Evolutionary conservation across 1,140 invertebrate genomes (phyloP).

Genomic region (Ganaspis sp.): DNA sequence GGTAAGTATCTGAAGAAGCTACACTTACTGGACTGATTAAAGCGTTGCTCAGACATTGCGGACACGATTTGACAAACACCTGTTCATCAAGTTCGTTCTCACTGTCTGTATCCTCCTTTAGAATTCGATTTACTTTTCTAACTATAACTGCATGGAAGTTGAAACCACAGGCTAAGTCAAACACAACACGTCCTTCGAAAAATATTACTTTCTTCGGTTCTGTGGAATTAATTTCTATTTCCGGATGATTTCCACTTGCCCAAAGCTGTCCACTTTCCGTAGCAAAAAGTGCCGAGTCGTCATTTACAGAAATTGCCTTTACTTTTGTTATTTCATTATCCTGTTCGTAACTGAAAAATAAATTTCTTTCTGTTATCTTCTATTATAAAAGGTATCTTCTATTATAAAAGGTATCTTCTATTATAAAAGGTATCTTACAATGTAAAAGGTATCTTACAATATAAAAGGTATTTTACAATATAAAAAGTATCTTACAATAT

Average conservation of each 20-base stretch:
- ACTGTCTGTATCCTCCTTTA: slow-evolving; percentile 79
- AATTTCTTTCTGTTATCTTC: too few species aligned
- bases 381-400: too few species aligned
- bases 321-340: slow-evolving; percentile 80
- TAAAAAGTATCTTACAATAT: too few species aligned
- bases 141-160: slow-evolving; percentile 83
- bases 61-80: slow-evolving; percentile 81
- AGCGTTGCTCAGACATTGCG: slow-evolving; percentile 77
- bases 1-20: slow-evolving; percentile 75
- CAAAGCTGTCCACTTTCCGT: slow-evolving; percentile 84
- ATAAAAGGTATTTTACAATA: too few species aligned
- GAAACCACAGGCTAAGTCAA: slow-evolving; percentile 80
- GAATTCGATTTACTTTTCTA: slow-evolving; percentile 77
- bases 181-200: slow-evolving; percentile 81
- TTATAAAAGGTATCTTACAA: too few species aligned
- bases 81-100: slow-evolving; percentile 79
- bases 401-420: too few species aligned
- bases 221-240: slow-evolving; percentile 80
- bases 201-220: slow-evolving; percentile 82
- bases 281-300: slow-evolving; percentile 80
- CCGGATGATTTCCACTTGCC: slow-evolving; percentile 84
- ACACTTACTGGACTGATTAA: slow-evolving; percentile 66
- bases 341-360: slow-evolving; percentile 74
- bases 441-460: too few species aligned
- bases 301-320: slow-evolving; percentile 79